Conservation (phyloP, 2,888 invertebrate species). For the Lasiommata megera region DNA sequence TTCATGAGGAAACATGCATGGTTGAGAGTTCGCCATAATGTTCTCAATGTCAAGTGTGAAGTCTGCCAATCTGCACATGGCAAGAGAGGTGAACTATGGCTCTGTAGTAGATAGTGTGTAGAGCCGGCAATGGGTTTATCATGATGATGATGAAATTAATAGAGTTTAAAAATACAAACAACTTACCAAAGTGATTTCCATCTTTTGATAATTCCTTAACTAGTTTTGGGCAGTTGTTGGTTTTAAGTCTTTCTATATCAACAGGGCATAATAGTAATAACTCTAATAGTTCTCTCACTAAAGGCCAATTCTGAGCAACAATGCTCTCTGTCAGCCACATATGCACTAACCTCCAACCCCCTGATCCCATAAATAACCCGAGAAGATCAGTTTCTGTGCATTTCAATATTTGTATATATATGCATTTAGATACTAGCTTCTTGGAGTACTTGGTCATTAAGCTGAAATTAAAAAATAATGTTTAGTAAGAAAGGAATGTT, state of each 20-base stretch:
- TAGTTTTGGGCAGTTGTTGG: conserved; percentile 95
- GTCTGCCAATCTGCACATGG: too few species aligned
- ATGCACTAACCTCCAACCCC: conserved; percentile 95
- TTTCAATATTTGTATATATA: conserved; percentile 95
- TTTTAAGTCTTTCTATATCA: conserved; percentile 93
- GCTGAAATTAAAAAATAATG: conserved; percentile 79
- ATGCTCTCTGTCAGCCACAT: conserved; percentile 95
- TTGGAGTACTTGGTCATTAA: conserved; percentile 97
- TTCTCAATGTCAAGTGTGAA: too few species aligned
- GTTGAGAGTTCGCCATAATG: too few species aligned
- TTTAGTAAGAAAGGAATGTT: conserved; percentile 7
- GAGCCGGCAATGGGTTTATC: too few species aligned
- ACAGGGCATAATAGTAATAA: conserved; percentile 93
- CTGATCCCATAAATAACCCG: conserved; percentile 93
- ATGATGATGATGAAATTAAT: too few species aligned
- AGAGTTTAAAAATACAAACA: background rate
- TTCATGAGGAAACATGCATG: too few species aligned
- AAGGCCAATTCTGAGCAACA: conserved; percentile 90
- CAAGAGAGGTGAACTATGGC: too few species aligned
- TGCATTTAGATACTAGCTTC: conserved; percentile 96
- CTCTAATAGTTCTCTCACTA: conserved; percentile 93
- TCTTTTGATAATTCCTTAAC: conserved; percentile 93
- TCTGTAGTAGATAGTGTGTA: too few species aligned
- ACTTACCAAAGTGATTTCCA: conserved; percentile 89
- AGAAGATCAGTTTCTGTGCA: conserved; percentile 91